Evolutionary conservation across 1,140 invertebrate species (phyloP).

Genomic region (Bombus cullumanus): DNA sequence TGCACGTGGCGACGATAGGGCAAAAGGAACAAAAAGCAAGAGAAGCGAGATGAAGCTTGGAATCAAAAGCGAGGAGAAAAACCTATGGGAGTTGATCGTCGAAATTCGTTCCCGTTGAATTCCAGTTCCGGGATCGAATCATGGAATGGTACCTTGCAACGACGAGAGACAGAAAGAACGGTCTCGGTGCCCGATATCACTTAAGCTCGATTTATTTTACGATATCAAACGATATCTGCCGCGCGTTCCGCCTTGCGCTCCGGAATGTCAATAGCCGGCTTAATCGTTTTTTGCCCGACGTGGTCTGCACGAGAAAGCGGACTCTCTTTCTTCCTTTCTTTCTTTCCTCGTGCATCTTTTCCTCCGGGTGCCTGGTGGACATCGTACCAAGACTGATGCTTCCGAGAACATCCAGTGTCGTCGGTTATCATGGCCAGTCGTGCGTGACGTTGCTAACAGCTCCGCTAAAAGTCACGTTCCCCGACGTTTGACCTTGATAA

Average conservation of each 20-base stretch:
- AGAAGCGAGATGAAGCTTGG: background rate
- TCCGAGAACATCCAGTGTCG: conserved; percentile 66
- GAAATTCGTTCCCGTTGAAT: conserved; percentile 32
- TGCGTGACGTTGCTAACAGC: conserved; percentile 64
- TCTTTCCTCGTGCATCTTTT: no score
- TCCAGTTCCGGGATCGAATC: background rate
- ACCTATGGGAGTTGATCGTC: background rate
- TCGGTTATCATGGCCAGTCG: conserved; percentile 64
- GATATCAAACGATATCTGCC: conserved; percentile 56
- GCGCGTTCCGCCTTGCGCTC: conserved; percentile 29
- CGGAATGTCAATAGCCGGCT: conserved; percentile 57
- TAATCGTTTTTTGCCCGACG: conserved; percentile 58
- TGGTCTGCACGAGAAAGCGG: conserved; percentile 47
- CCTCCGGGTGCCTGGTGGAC: background rate
- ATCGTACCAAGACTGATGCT: conserved; percentile 56
- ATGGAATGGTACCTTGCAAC: background rate
- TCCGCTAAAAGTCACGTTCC: conserved; percentile 60
- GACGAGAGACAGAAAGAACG: background rate
- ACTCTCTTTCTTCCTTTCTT: background rate
- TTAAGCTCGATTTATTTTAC: conserved; percentile 60
- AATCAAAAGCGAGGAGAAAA: background rate
- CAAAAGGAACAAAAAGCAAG: background rate
- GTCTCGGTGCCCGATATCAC: conserved; percentile 20
- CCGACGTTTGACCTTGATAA: conserved; percentile 66
- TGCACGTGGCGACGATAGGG: background rate